Percentiles rank a stretch among this genome's conserved stretches.
Conservation (phyloP, 35 echinoderm and acorn worm genomes). For the Apostichopus parvimensis region DNA sequence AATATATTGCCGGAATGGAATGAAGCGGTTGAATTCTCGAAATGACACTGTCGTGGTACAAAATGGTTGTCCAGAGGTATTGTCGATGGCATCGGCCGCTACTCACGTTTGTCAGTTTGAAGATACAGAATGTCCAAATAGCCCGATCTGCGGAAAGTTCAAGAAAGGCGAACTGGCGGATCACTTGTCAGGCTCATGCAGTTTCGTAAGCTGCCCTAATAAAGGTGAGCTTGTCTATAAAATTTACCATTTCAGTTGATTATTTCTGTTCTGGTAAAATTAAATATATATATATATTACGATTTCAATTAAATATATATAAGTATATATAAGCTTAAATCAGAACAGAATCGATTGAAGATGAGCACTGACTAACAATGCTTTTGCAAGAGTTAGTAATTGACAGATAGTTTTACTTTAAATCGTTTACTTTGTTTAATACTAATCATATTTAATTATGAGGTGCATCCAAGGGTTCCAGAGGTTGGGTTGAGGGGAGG, state of each 20-base stretch:
- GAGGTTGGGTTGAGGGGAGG: too few relatives aligned
- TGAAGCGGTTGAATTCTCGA: slow-evolving; percentile 75
- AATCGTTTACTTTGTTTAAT: neutral
- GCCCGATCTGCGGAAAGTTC: slow-evolving; percentile 67
- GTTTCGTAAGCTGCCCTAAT: slow-evolving; percentile 12
- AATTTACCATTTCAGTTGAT: too few relatives aligned
- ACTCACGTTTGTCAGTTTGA: slow-evolving; percentile 69
- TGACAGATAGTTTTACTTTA: neutral
- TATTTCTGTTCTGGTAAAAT: neutral
- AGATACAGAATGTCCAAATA: slow-evolving; percentile 73
- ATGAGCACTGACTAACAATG: neutral
- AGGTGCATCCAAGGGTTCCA: too few relatives aligned
- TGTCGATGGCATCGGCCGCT: slow-evolving; percentile 35
- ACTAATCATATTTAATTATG: too few relatives aligned
- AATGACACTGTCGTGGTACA: slow-evolving; percentile 71
- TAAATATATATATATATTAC: neutral
- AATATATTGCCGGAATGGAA: slow-evolving; percentile 86
- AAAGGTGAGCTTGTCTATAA: neutral
- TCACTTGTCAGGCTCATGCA: slow-evolving; percentile 51
- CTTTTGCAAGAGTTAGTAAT: neutral
- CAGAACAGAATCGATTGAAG: neutral
- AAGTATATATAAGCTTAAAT: neutral
- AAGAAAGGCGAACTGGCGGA: slow-evolving; percentile 61
- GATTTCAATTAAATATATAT: too few relatives aligned
- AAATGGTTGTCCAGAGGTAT: slow-evolving; percentile 77